These are phyloP conservation scores for Saccopteryx leptura DNA, from an alignment of 2,113 vertebrate species.

Conservation along the genomic window DNA sequence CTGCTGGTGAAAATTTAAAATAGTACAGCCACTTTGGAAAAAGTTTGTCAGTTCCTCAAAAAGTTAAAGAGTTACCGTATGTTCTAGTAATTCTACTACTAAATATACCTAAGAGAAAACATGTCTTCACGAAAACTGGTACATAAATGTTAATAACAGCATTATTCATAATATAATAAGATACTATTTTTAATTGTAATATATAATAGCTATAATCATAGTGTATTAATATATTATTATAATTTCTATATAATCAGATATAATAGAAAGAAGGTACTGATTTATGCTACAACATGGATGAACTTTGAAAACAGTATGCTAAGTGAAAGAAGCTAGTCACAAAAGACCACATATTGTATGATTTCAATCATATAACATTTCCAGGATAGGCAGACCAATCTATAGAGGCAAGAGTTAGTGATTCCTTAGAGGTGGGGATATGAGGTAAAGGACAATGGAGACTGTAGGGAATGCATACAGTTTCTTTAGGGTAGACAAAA, in stretches of 20 bases:
- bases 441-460: background rate
- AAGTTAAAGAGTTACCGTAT: constrained; percentile 22
- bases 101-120: constrained; percentile 9
- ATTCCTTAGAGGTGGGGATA: background rate
- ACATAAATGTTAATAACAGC: constrained; percentile 1
- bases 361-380: background rate
- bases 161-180: background rate
- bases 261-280: constrained; percentile 24
- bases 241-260: background rate
- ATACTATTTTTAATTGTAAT: background rate
- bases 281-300: background rate
- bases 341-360: constrained; percentile 7
- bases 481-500: constrained; percentile 21
- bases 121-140: background rate
- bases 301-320: constrained; percentile 36
- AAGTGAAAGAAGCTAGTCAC: constrained; percentile 39
- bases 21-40: background rate
- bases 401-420: background rate
- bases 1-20: constrained; percentile 18
- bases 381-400: background rate
- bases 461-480: background rate
- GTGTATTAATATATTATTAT: background rate
- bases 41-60: constrained; percentile 42
- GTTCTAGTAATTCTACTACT: constrained; percentile 21
- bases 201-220: background rate